Evolutionary conservation across 2,797 vertebrate species (phyloP).

Genomic region (Crocodylus rhombifer): DNA sequence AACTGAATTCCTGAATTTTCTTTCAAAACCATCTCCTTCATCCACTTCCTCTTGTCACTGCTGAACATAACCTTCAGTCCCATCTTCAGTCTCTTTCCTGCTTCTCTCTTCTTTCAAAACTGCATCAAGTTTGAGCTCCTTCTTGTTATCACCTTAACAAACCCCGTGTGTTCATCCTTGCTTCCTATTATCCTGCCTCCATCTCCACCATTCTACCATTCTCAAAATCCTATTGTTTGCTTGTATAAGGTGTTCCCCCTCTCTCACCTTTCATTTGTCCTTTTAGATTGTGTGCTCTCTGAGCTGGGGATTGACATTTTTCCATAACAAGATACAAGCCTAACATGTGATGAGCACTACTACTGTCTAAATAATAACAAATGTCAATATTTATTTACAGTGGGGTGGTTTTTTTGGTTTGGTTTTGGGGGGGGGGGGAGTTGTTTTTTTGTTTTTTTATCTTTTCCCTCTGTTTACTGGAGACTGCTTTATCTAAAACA

Average conservation of each 20-base stretch:
- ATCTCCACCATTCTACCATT: not conserved
- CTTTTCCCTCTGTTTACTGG: conserved; percentile 16
- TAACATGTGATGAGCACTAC: not conserved
- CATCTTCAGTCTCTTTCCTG: not conserved
- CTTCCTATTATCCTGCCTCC: not conserved
- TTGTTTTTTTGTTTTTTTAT: too few species aligned
- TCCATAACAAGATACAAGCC: not conserved
- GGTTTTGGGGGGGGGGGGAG: not conserved
- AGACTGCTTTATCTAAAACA: conserved; percentile 26
- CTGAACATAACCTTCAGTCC: not conserved
- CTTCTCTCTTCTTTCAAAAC: not conserved
- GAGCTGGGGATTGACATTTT: conserved; percentile 30
- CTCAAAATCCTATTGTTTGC: conserved; percentile 29
- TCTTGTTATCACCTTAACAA: not conserved
- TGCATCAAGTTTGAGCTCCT: conserved; percentile 23
- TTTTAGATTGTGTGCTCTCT: not conserved
- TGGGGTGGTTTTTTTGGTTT: not conserved
- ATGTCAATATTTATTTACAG: conserved; percentile 21
- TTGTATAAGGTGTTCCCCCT: not conserved
- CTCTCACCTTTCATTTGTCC: conserved; percentile 17
- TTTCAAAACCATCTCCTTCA: not conserved
- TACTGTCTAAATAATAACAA: conserved; percentile 25
- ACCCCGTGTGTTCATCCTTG: not conserved
- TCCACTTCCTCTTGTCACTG: not conserved
- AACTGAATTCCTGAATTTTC: not conserved